Percentiles rank a stretch among this genome's conserved stretches.
These are phyloP conservation scores for Pterostichus madidus DNA, from an alignment of 2,888 invertebrate species.

Conservation along the genomic window DNA sequence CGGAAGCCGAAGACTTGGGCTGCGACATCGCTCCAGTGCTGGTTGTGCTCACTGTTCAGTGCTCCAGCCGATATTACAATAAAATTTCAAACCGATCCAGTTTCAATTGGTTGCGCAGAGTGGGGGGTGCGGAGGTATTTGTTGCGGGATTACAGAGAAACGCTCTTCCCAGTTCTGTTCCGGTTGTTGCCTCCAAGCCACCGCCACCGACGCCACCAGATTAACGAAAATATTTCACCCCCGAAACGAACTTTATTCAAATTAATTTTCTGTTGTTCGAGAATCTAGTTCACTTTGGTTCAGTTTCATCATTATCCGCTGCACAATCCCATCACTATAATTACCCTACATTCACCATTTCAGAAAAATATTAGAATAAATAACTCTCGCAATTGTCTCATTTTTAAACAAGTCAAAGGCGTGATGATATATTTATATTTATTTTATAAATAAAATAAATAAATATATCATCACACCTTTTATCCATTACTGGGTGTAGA, in stretches of 20 bases:
- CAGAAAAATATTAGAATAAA: too few species aligned
- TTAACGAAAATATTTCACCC: constrained; percentile 53
- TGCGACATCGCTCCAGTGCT: background rate
- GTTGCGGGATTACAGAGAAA: constrained; percentile 53
- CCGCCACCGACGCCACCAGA: constrained; percentile 32
- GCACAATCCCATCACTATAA: too few species aligned
- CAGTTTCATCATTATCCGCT: too few species aligned
- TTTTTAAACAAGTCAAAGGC: too few species aligned
- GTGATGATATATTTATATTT: too few species aligned
- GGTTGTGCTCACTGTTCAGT: background rate
- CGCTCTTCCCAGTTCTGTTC: constrained; percentile 51
- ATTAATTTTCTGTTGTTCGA: constrained; percentile 9
- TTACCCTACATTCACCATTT: too few species aligned
- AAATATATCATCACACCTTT: too few species aligned
- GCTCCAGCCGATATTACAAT: constrained; percentile 54
- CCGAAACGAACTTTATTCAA: constrained; percentile 44
- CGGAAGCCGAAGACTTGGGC: background rate
- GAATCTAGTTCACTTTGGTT: too few species aligned
- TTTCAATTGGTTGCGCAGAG: constrained; percentile 46
- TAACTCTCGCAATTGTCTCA: too few species aligned
- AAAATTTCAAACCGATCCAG: constrained; percentile 54
- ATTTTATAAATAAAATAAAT: too few species aligned
- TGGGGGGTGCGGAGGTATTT: constrained; percentile 37
- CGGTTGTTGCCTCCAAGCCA: constrained; percentile 37
- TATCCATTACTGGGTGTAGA: too few species aligned